These are phyloP conservation scores for Nematostella vectensis DNA, from an alignment of 92 coral and sea anemone genomes.

Conservation along the genomic window DNA sequence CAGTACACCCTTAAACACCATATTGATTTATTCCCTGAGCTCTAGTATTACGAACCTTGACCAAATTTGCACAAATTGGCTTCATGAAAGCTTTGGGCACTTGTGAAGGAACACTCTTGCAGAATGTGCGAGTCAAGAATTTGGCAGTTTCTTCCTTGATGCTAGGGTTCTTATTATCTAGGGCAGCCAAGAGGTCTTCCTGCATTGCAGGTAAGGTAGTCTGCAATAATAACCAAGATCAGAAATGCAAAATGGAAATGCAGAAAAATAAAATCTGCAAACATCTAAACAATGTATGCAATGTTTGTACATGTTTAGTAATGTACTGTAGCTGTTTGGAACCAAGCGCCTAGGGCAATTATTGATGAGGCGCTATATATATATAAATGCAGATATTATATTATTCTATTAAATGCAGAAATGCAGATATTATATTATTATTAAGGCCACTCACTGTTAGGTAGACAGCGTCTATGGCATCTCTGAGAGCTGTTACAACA, in stretches of 20 bases:
- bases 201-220: conserved; percentile 85
- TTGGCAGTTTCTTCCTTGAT: conserved; percentile 86
- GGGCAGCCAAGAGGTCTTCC: conserved; percentile 64
- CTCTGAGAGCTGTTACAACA: conserved; percentile 84
- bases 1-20: too few species aligned
- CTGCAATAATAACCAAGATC: conserved; percentile 20
- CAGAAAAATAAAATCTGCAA: too few species aligned
- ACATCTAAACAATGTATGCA: too few species aligned
- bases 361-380: too few species aligned
- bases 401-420: too few species aligned
- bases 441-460: conserved; percentile 43
- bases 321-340: too few species aligned
- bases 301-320: too few species aligned
- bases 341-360: too few species aligned
- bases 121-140: conserved; percentile 68
- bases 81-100: conserved; percentile 83
- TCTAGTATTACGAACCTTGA: conserved; percentile 69
- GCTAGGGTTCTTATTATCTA: conserved; percentile 84
- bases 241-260: too few species aligned
- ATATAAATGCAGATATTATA: too few species aligned
- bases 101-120: conserved; percentile 74
- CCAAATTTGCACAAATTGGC: conserved; percentile 72
- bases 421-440: background rate
- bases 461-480: conserved; percentile 83
- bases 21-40: too few species aligned